A percentile compares a stretch with the other conserved stretches of the same genome.
Evolutionary conservation across 2,888 invertebrate species (phyloP).

Genomic region (Amphipyra berbera): DNA sequence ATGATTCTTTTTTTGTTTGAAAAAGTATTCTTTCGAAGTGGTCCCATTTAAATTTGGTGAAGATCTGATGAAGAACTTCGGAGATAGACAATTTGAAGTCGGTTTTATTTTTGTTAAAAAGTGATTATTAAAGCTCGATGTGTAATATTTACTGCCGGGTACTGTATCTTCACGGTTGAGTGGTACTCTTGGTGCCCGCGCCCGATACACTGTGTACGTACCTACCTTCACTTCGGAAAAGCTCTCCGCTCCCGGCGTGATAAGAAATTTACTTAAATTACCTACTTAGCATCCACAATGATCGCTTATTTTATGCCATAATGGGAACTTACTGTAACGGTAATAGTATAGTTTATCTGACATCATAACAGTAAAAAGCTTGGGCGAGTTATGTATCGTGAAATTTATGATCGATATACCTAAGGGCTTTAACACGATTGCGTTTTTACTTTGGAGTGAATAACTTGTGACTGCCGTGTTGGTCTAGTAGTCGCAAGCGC

Average conservation of each 20-base stretch:
- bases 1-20: too few relatives aligned
- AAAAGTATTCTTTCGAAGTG: too few relatives aligned
- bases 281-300: constrained; percentile 64
- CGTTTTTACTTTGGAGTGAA: too few relatives aligned
- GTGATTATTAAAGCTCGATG: too few relatives aligned
- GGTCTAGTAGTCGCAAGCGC: too few relatives aligned
- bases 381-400: constrained; percentile 20
- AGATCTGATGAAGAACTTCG: too few relatives aligned
- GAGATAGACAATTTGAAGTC: too few relatives aligned
- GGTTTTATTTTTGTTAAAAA: too few relatives aligned
- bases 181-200: constrained; percentile 36
- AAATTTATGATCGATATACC: constrained; percentile 1
- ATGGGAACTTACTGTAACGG: constrained; percentile 36
- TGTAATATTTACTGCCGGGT: too few relatives aligned
- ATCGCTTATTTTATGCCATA: constrained; percentile 50
- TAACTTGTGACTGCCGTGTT: too few relatives aligned
- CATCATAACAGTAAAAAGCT: constrained; percentile 33
- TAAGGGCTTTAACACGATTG: too few relatives aligned
- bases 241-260: constrained; percentile 72
- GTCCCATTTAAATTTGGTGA: too few relatives aligned
- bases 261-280: constrained; percentile 79
- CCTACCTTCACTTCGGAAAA: constrained; percentile 55
- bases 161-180: constrained; percentile 44
- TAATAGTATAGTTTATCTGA: constrained; percentile 29
- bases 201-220: constrained; percentile 38